Evolutionary conservation across 1,140 invertebrate genomes (phyloP), one percentile per base, ranked within the genome.

Genomic region (Drosophila repletoides): DNA sequence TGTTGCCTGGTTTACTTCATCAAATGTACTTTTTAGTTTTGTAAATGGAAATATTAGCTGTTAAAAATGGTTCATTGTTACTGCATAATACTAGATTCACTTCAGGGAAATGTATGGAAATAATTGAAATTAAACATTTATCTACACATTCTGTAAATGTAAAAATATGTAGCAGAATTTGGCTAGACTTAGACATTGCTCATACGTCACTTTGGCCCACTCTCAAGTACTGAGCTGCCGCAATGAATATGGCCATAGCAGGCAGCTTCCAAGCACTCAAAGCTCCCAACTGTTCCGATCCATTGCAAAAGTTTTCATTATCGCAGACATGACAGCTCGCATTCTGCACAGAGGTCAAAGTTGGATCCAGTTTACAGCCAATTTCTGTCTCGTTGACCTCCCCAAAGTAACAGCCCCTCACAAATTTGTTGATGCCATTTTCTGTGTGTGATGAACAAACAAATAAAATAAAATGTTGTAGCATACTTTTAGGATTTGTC

Each of bases 351-450:
- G 66, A 31, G 5, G 40, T 65, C 60, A 89, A 34, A 2, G 76
- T 72, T 5, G 88, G 88, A 49, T 89, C 88, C 76, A 88, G 58
- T 22, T 53, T 68, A 45, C 88, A 89, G 53, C 88, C 66, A 15
- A 73, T 53, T 9, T 69, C 66, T 6, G 88, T 89, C 24, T 73
- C 79, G 56, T 89, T 89, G 34, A 86, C 60, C 34, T 89, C 88
- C 17, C 88, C 88, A 22, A 89, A 89, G 22, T 81, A 89, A 31
- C 88, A 89, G 46, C 72, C 84, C 7, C 88, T 67, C 26, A 88
- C 76, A 21, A 68, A 60, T 48, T 86, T 84, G n/a, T 12, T 65
- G 4, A 72, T 68, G 59, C 75, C 80, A 63, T 84, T 80, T 66
- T 84, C 80, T 84, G 49, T 17, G 36, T 38, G 40, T 17, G 36